Evolutionary conservation across 2,797 vertebrate species (phyloP).

Genomic region (Holocentrus rufus): DNA sequence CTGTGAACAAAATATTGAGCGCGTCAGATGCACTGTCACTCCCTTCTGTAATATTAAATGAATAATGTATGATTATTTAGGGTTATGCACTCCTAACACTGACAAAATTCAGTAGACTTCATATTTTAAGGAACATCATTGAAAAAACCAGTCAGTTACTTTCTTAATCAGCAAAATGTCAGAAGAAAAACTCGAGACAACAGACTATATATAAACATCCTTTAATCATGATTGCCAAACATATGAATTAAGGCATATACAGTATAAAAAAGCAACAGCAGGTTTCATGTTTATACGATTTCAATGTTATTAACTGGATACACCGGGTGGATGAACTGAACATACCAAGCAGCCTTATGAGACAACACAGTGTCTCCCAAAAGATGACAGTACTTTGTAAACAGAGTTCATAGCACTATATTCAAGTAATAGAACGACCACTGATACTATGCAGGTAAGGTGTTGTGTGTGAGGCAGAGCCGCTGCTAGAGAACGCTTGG

Average conservation of each 20-base stretch:
- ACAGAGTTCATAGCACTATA: slow-evolving; percentile 96
- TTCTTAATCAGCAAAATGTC: too few species aligned
- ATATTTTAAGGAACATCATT: too few species aligned
- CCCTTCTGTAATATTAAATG: too few species aligned
- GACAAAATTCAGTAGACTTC: too few species aligned
- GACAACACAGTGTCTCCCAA: slow-evolving; percentile 87
- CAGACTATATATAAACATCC: slow-evolving; percentile 81
- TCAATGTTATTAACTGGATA: slow-evolving; percentile 84
- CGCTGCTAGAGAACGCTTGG: slow-evolving; percentile 67
- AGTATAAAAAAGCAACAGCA: slow-evolving; percentile 98
- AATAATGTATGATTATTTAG: too few species aligned
- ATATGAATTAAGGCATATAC: slow-evolving; percentile 98
- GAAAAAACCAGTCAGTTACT: too few species aligned
- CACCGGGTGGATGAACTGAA: slow-evolving; percentile 89
- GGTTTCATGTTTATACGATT: slow-evolving; percentile 90
- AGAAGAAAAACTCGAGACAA: slow-evolving; percentile 25
- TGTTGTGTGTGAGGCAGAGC: slow-evolving; percentile 82
- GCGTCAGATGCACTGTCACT: too few species aligned
- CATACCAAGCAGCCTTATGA: slow-evolving; percentile 91
- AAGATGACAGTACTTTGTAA: slow-evolving; percentile 91
- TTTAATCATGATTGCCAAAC: slow-evolving; percentile 99
- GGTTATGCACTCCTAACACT: too few species aligned
- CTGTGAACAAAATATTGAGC: too few species aligned
- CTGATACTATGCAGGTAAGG: slow-evolving; percentile 83
- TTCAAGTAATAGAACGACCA: slow-evolving; percentile 98